These are phyloP conservation scores for Geopemphigus sp. DNA, from an alignment of 1,140 invertebrate genomes.

Conservation along the genomic window DNA sequence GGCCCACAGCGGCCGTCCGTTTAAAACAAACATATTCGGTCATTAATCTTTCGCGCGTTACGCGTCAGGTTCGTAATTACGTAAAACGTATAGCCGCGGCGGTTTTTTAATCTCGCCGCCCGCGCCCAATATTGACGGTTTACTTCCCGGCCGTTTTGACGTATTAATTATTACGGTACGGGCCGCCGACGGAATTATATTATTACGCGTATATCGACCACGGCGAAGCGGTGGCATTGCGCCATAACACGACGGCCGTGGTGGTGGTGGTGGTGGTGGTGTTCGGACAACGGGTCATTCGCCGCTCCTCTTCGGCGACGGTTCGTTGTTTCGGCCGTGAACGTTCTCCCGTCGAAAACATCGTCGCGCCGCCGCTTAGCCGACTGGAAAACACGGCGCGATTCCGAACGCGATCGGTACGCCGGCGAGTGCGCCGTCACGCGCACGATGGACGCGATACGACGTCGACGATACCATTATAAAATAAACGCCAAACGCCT, in stretches of 20 bases:
- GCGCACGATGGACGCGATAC: background rate
- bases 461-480: background rate
- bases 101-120: conserved; percentile 23
- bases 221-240: too few species aligned
- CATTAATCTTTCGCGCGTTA: conserved; percentile 42
- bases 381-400: too few species aligned
- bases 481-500: background rate
- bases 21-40: conserved; percentile 32
- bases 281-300: too few species aligned
- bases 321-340: too few species aligned
- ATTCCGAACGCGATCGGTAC: background rate
- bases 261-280: too few species aligned
- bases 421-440: too few species aligned
- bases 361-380: too few species aligned
- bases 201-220: background rate
- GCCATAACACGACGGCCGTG: too few species aligned
- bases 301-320: too few species aligned
- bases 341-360: too few species aligned
- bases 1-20: background rate
- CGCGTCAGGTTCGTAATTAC: conserved; percentile 36
- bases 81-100: conserved; percentile 3
- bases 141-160: conserved; percentile 8
- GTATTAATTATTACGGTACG: conserved; percentile 18
- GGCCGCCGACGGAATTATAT: background rate
- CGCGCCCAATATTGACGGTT: conserved; percentile 13